Evolutionary conservation across 2,113 vertebrate species (phyloP), one percentile per base, ranked within the genome.

Genomic region (Sturnus vulgaris): DNA sequence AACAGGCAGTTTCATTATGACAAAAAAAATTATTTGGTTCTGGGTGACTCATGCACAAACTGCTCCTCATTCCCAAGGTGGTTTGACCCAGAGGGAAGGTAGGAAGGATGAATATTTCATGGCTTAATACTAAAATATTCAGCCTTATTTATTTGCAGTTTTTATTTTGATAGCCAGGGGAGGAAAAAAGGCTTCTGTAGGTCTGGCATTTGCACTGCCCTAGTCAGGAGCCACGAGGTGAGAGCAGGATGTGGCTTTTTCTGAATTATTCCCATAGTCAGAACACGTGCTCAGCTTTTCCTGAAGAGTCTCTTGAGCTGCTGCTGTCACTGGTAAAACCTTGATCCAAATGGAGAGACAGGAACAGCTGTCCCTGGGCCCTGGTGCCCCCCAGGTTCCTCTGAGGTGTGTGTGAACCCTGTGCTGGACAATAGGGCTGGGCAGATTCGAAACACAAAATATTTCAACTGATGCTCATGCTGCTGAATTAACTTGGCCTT

Each of bases 401-500:
- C 55, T n/a, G 3, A 42, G 49, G 44, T 6, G 4, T 31, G 59
- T 40, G 65, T 35, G 24, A 77, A 25, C 30, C 57, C 61, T 71
- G 61, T 24, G 75, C 76, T 40, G 5, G 11, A 33, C 37, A 12
- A 13, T 5, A 31, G 49, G 37, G 35, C 57, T 50, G 89, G 49
- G 37, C 55, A 82, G 69, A 37, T 35, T 47, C 59, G 20, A 20
- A 64, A 71, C 22, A 31, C 50, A 35, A 63, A 50, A 57, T 71
- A 71, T 65, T 91, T 86, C 78, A 72, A 49, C 8, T 69, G 88
- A 69, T 63, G 86, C 68, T 96, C 61, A 2, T 10, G 66, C 16
- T 80, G 88, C 90, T 94, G 92, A 70, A 82, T 93, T 91, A 88
- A 84, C 82, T 72, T 60, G 75, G 86, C 57, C 47, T 64, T 42